Base-by-base conservation (phyloP, 92 coral and sea anemone genomes). In the Diadumene lineata region DNA sequence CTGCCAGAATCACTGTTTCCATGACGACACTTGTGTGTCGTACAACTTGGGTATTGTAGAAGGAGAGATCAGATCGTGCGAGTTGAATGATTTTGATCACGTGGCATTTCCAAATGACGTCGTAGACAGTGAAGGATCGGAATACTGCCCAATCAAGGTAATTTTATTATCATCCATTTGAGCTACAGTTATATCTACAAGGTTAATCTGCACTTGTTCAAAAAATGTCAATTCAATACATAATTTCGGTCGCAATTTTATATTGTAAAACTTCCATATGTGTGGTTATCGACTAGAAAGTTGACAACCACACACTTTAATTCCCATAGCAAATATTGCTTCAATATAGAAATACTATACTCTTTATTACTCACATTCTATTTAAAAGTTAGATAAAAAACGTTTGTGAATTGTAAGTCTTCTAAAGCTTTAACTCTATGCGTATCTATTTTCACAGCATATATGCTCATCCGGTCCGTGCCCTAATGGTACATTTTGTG, bases 121-220 rank as follows among this genome's bases (percentile, higher is more conserved):
- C 17, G 19, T 63, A 28, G 68, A 32, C 2, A 22, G 30, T 33
- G 19, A 24, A n/a, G 68, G 68, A 2, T 63, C 31, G n/a, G 68
- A 63, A 22, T 63, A 63, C 34, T 63, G 68, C 30, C 38, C 68
- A 0, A 63, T 63, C 34, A 63, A 63, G 68, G 68, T 63, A 28
- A 38, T n/a, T n/a, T n/a, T n/a, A n/a, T n/a, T n/a, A n/a, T n/a
- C n/a, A n/a, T n/a, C n/a, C n/a, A n/a, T n/a, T n/a, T n/a, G n/a
- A n/a, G n/a, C n/a, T 4, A 38, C 13, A 38, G 48, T 4, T 4
- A 38, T 38, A 13, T 38, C 13, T 38, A 38, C n/a, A n/a, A n/a
- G n/a, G n/a, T n/a, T n/a, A n/a, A n/a, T n/a, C n/a, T n/a, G n/a
- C n/a, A n/a, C n/a, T n/a, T n/a, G n/a, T n/a, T n/a, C n/a, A n/a